phyloP scores from a whole-genome alignment of 2,797 vertebrate genomes.

The Dendrocincla tyrannina region DNA sequence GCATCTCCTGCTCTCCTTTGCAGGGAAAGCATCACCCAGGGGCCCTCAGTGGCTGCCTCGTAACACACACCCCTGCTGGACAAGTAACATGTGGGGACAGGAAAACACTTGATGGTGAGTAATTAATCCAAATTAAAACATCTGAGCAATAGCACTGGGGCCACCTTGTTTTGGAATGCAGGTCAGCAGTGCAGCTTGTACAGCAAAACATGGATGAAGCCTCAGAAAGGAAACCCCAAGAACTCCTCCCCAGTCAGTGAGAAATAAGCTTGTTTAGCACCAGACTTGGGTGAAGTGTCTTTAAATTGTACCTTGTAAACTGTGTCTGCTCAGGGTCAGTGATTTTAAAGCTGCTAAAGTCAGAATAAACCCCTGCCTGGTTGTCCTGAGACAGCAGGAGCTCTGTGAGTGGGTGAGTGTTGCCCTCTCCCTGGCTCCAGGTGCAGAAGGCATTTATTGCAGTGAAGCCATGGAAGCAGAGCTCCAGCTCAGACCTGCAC shows the following conservation, averaged over 20 bases:
- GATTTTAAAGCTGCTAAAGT: neutral
- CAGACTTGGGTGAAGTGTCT: too few species aligned
- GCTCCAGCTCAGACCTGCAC: neutral
- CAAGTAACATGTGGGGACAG: neutral
- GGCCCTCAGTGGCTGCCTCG: too few species aligned
- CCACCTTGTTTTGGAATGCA: neutral
- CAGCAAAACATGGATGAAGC: neutral
- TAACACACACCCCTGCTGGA: too few species aligned
- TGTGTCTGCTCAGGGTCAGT: too few species aligned
- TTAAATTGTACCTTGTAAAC: too few species aligned
- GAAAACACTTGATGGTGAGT: neutral
- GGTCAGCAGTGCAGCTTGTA: neutral
- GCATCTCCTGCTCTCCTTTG: too few species aligned
- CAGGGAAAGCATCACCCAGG: too few species aligned
- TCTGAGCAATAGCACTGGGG: neutral
- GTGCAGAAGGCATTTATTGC: neutral
- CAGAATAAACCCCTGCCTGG: neutral
- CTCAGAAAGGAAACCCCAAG: neutral
- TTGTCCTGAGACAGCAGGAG: neutral
- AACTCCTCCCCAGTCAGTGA: neutral
- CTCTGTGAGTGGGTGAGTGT: accelerated
- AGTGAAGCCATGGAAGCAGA: neutral
- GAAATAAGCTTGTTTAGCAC: too few species aligned
- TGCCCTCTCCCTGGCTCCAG: neutral
- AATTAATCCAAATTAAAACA: neutral